Base-by-base conservation (phyloP, 1,140 invertebrate genomes). In the Meteorus sp. region DNA sequence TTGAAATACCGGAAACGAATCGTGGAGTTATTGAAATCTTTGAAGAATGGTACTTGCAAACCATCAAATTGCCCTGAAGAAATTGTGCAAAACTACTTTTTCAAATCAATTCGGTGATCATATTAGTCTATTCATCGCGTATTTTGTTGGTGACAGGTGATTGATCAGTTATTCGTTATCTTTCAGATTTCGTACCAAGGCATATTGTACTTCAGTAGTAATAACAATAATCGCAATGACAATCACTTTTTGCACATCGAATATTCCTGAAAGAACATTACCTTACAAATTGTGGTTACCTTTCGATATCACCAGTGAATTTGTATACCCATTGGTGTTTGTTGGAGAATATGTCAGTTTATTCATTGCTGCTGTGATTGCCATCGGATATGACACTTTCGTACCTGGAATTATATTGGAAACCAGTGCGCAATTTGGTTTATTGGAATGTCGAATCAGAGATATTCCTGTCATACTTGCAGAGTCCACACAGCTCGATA, bases 301-400 rank as follows among this genome's bases (percentile, higher is more conserved):
- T 1, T 29, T 17, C n/a, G 13, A 50, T 47, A 9, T 22, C 1
- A 27, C 31, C 7, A 48, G 19, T 27, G 29, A 1, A 7, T 15
- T 39, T 6, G 19, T 19, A n/a, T 57, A 31, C 13, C 23, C 29
- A 19, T n/a, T n/a, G 25, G 44, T 23, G 13, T 50, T 48, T 20
- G n/a, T 37, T 13, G 19, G 25, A n/a, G 44, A 45, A 8, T 29
- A 47, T 35, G 31, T 15, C 9, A 37, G 15, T 13, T 11, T 7
- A 8, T 9, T 11, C 13, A 29, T 47, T 5, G 55, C 19, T 0
- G 55, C 31, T 3, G 25, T 11, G 2, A 48, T 37, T 7, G 37
- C 39, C 27, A 33, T 31, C 13, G 15, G 29, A 13, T 57, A 25
- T 17, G 55, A 57, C 13, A 48, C 55, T 5, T 17, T 57, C 11